Evolutionary conservation across 2,888 invertebrate genomes (phyloP).

Genomic region (Oasisia sp.): DNA sequence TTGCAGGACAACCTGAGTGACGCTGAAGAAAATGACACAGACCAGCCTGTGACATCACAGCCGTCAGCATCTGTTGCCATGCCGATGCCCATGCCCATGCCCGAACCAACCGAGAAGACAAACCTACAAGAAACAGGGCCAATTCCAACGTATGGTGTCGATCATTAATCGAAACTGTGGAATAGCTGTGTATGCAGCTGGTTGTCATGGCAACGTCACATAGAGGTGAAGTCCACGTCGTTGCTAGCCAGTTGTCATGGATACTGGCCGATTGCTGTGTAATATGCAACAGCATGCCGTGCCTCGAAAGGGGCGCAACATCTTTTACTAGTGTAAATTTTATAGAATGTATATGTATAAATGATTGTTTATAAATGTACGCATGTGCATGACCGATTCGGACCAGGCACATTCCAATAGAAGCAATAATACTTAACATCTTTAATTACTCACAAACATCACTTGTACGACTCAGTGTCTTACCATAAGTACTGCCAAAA

Average conservation of each 20-base stretch:
- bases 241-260: not conserved
- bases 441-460: not conserved
- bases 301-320: not conserved
- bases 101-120: not conserved
- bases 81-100: not conserved
- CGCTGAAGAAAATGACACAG: not conserved
- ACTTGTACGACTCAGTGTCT: not conserved
- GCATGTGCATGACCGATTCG: not conserved
- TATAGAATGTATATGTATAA: conserved; percentile 17
- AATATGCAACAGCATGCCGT: not conserved
- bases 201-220: not conserved
- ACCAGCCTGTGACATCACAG: conserved; percentile 7
- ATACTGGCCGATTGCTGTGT: not conserved
- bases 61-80: not conserved
- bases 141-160: conserved; percentile 4
- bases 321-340: conserved; percentile 10
- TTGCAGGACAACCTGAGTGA: not conserved
- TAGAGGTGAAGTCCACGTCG: not conserved
- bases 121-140: not conserved
- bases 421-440: not conserved
- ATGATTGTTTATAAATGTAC: not conserved
- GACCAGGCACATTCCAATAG: conserved; percentile 8
- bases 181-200: not conserved
- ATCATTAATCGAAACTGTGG: not conserved
- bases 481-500: not conserved